Evolutionary conservation across 2,797 vertebrate species (phyloP), one percentile per base, ranked within the genome.

Genomic region (Galaxias olidus): DNA sequence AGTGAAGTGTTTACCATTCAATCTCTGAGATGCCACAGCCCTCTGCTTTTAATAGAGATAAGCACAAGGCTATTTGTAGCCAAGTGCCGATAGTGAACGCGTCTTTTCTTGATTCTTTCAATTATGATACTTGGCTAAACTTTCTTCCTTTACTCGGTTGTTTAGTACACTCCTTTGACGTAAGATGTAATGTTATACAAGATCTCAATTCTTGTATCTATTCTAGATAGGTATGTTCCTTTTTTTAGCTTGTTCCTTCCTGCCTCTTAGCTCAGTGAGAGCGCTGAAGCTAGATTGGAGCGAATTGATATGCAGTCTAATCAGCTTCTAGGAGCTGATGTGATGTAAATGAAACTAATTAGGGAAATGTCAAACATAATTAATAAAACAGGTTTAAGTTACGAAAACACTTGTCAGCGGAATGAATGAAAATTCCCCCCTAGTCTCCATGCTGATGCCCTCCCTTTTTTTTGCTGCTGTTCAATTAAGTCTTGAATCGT

Each of bases 271-370:
- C 67, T 63, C 76, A 79, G 72, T 63, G 72, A 72, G 76, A 65
- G 69, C 83, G 84, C 57, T 57, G 63, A 76, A 79, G 88, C 63
- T 61, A 68, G 85, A 30, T 30, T 30, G 30, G 3, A 71, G 88
- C 78, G 88, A 93, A 90, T 93, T 96, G 93, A 95, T 95, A 89
- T 93, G 94, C 93, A 91, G 91, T 85, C 90, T 91, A 91, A 91
- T 94, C 86, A 83, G 95, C 93, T 94, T 89, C 92, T 93, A 84
- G 91, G 88, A 91, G 93, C 93, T 94, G 94, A 97, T 96, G 94
- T 94, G 95, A 95, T 95, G 93, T 95, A 96, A 96, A 96, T 96
- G 92, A 96, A 96, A 95, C 92, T 93, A 94, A 95, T 95, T 95
- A 95, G 91, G 91, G 91, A 91, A 92, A 94, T 91, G 93, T 94